Base-by-base conservation (phyloP, 2,113 vertebrate genomes). In the Pandion haliaetus region DNA sequence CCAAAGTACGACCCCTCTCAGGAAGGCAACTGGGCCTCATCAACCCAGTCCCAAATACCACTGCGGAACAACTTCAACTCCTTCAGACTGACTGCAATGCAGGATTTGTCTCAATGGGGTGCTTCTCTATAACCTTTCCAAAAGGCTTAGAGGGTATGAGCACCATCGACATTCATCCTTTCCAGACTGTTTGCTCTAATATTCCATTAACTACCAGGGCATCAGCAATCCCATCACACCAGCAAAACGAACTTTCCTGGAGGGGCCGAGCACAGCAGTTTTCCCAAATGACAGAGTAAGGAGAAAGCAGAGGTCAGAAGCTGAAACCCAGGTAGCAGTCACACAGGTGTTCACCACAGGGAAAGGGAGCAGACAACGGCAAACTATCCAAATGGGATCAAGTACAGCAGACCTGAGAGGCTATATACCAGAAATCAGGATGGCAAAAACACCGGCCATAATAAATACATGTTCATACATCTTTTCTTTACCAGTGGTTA, bases 301-400 rank as follows among this genome's bases (percentile, higher is more conserved):
- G 59, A 71, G 14, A 49, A 81, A 59, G 52, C 25, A 36, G 25
- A 93, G 45, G 31, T 50, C 63, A 58, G 59, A 81, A 63, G 25
- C 42, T 74, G 42, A 50, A 91, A 32, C 25, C 21, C 44, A 65
- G 40, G 20, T 11, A 42, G 25, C 18, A 62, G 15, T 20, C 71
- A 69, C 0, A 0, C 2, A 45, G 20, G 20, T 5, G 7, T 9
- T 62, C 61, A 55, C 29, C 29, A 42, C 0, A 0, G 24, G 44
- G 20, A 81, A 69, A 66, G 16, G 9, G 14, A 12, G 9, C 8
- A 73, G 58, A 42, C 12, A 73, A 20, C 0, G 3, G 26, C 24
- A 67, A 88, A 47, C 10, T 34, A 17, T 19, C 58, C 8, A 13
- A 55, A 70, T 1, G 2, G 29, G 32, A 74, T 29, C 29, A 26